Evolutionary conservation across 2,888 invertebrate species (phyloP).

Genomic region (Alloplasta piceator): DNA sequence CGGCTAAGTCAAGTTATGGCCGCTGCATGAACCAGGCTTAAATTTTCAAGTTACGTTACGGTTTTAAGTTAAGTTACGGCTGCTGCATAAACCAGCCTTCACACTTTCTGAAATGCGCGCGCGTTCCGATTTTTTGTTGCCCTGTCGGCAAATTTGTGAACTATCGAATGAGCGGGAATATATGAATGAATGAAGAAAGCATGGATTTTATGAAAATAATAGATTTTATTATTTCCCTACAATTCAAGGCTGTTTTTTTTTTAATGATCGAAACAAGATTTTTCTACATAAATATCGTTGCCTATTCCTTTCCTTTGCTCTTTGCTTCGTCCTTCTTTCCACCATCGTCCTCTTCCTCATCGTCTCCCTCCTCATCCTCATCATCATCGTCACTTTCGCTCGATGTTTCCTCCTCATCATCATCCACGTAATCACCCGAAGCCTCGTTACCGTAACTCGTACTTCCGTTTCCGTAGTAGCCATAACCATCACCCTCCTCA

Average conservation of each 20-base stretch:
- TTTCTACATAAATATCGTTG: slow-evolving; percentile 33
- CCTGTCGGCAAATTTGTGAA: too few relatives aligned
- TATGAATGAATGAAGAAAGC: background rate
- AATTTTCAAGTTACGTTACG: too few relatives aligned
- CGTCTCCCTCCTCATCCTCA: slow-evolving; percentile 71
- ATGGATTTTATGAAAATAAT: slow-evolving; percentile 55
- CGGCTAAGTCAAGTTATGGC: too few relatives aligned
- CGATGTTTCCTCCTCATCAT: slow-evolving; percentile 77
- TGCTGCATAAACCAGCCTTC: too few relatives aligned
- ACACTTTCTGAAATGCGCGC: too few relatives aligned
- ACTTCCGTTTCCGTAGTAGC: slow-evolving; percentile 81
- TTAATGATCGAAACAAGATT: slow-evolving; percentile 32
- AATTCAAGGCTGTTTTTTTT: slow-evolving; percentile 1
- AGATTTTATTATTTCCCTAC: slow-evolving; percentile 60
- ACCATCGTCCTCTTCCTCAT: slow-evolving; percentile 68
- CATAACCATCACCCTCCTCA: slow-evolving; percentile 86
- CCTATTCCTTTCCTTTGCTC: slow-evolving; percentile 50
- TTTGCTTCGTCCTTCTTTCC: slow-evolving; percentile 62
- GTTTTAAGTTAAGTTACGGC: too few relatives aligned
- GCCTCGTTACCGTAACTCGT: slow-evolving; percentile 51
- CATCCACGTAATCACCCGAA: slow-evolving; percentile 51
- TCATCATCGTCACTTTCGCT: slow-evolving; percentile 71
- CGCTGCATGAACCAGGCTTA: too few relatives aligned
- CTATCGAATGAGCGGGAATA: background rate
- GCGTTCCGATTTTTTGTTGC: too few relatives aligned